Conservation (phyloP, 2,797 vertebrate genomes). For the Caiman crocodilus region DNA sequence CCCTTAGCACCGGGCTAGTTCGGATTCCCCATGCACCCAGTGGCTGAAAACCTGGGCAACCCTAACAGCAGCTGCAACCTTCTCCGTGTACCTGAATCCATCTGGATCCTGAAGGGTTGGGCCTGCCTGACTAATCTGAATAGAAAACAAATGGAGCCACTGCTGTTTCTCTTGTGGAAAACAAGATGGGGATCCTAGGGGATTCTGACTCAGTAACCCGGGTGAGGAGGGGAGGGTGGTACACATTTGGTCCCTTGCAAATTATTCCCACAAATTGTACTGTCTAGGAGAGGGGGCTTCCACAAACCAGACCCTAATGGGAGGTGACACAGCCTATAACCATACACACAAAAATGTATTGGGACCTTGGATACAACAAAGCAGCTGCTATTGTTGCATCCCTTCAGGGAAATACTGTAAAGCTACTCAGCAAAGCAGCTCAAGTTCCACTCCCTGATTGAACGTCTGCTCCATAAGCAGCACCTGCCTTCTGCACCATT, state of each 20-base stretch:
- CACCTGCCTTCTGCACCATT: constrained; percentile 2
- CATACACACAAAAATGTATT: neutral
- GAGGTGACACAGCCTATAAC: too few species aligned
- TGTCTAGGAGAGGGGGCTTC: neutral
- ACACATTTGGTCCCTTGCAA: neutral
- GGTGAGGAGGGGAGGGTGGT: neutral
- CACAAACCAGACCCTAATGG: too few species aligned
- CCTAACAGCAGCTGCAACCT: too few species aligned
- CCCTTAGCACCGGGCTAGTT: neutral
- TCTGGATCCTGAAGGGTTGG: neutral
- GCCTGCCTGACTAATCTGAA: neutral
- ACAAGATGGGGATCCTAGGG: neutral
- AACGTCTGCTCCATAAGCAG: neutral
- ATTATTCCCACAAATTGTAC: neutral
- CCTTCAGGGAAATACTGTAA: too few species aligned
- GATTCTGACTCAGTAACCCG: neutral
- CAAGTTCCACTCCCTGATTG: neutral
- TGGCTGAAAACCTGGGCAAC: neutral
- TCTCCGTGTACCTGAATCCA: neutral
- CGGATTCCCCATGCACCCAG: neutral
- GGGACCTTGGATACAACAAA: neutral
- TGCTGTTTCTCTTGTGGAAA: neutral
- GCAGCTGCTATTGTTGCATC: neutral
- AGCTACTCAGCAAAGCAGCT: neutral
- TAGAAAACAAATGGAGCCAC: neutral